A percentile compares a stretch with the other conserved stretches of the same genome.
phyloP scores from a whole-genome alignment of 2,113 vertebrate genomes.

The Triplophysa siluroides region DNA sequence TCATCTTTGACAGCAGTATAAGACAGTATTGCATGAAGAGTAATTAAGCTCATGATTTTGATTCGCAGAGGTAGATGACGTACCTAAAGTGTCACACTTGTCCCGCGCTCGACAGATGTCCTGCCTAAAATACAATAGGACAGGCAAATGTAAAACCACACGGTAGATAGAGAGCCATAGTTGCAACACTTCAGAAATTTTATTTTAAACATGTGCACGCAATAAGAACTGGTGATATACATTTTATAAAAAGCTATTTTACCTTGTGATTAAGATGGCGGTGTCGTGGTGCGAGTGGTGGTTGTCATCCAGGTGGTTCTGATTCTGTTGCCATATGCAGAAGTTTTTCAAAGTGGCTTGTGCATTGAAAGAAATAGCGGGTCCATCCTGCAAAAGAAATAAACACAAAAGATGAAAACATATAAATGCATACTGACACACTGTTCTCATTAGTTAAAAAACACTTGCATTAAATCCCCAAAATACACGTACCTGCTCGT shows the following conservation, averaged over 20 bases:
- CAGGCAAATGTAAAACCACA: background rate
- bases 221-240: background rate
- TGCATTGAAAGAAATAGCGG: slow-evolving; percentile 92
- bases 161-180: background rate
- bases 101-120: slow-evolving; percentile 97
- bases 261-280: slow-evolving; percentile 96
- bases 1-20: background rate
- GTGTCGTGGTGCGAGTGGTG: slow-evolving; percentile 90
- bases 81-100: slow-evolving; percentile 98
- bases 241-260: slow-evolving; percentile 57
- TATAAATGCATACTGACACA: background rate
- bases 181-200: background rate
- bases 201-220: background rate
- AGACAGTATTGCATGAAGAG: background rate
- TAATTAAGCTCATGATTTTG: background rate
- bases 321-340: slow-evolving; percentile 95
- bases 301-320: slow-evolving; percentile 86
- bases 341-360: slow-evolving; percentile 98
- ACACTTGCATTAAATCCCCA: background rate
- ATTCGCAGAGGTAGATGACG: slow-evolving; percentile 51
- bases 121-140: slow-evolving; percentile 78
- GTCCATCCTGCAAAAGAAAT: slow-evolving; percentile 81
- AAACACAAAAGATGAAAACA: background rate
- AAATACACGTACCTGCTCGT: slow-evolving; percentile 84
- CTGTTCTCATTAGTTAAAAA: background rate